Evolutionary conservation across 2,113 vertebrate genomes (phyloP), one percentile per base, ranked within the genome.

Genomic region (Otus sunia): DNA sequence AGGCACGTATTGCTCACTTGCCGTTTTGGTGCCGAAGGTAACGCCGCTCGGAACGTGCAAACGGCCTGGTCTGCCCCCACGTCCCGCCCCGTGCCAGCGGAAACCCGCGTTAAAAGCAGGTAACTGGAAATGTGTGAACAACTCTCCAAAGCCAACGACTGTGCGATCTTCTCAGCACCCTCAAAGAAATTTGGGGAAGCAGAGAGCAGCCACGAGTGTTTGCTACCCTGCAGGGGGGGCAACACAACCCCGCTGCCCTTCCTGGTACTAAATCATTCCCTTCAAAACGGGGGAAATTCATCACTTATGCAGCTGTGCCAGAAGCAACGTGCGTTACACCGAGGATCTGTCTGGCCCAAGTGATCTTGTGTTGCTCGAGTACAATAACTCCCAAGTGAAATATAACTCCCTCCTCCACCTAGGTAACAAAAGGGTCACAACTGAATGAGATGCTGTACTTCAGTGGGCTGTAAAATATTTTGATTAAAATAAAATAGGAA

Each of bases 301-400:
- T 53, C 43, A 18, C 56, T 86, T 1, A 4, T 32, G 79, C 76
- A 95, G 91, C 91, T 91, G 82, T 12, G 71, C 32, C 80, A 88
- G 88, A 74, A 95, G 84, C 81, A 76, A 47, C 2, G 22, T 39
- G 89, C 53, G 6, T 41, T 43, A 80, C 50, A 6, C 41, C 2
- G 2, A 91, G 92, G 95, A 82, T 86, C 68, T 52, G 73, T 58
- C 68, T 53, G 89, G 66, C 69, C 90, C 73, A 29, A 37, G 8
- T 1, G 39, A 43, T 71, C 87, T 90, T 17, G 41, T 12, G 77
- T 74, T 90, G 89, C 93, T 90, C 83, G 60, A n/a, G 78, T 29
- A 77, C 94, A 95, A 10, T 55, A 81, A 88, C 55, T 91, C 92
- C 52, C 13, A 22, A 85, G 72, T 83, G 92, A 96, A 92, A 95